Base-by-base conservation (phyloP, 2,113 vertebrate species). In the Hippocampus comes region DNA sequence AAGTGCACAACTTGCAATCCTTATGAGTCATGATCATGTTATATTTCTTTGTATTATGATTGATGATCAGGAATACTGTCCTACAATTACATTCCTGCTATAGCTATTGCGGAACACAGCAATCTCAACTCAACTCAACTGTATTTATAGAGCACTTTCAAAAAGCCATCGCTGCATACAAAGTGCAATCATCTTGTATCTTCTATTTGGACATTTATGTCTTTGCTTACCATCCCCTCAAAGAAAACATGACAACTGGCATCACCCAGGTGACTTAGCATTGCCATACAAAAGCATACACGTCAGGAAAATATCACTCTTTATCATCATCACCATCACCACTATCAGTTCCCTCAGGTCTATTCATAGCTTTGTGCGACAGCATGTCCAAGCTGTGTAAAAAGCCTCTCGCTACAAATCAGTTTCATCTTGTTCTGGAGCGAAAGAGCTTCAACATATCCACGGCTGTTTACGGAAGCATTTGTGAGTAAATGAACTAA, bases 341-440 rank as follows among this genome's bases (percentile, higher is more conserved):
- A 17, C 38, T 34, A 78, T 53, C 65, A 10, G 49, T 78, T 76
- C 73, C 60, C 56, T 9, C 4, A 61, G 27, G 63, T 67, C 63
- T 81, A 79, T 85, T 84, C 78, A 84, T 70, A 76, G 63, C 71
- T 74, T 59, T 55, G 3, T 51, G 65, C 70, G 46, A 76, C 74
- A 73, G 48, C 41, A 17, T n/a, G 55, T 75, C 63, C 64, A 3
- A 46, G 42, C 41, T 43, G 17, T 18, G 25, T 34, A 34, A 61
- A 34, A 60, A 61, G 14, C 27, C 59, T 61, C 27, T 60, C 15
- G 25, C 34, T 61, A 30, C 23, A 14, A 4, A 25, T 27, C 57
- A 60, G 5, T 61, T 15, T 34, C 27, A 30, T 17, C 42, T 17
- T 66, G 18, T 60, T 75, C 18, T 63, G 57, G 17, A 56, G 23